phyloP scores from a whole-genome alignment of 2,797 vertebrate genomes.

The Pantherophis alleghaniensis region DNA sequence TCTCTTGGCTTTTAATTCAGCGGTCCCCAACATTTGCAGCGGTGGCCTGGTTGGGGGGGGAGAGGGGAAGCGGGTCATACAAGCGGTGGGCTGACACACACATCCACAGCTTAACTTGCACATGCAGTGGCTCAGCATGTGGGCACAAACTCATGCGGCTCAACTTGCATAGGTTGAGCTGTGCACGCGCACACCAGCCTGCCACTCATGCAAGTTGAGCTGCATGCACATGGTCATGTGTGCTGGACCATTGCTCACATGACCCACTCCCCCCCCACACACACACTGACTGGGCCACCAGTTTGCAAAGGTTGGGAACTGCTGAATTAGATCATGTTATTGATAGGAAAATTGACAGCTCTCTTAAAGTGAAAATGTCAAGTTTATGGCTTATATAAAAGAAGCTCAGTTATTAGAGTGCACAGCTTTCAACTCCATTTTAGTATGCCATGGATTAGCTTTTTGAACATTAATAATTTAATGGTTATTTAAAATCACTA shows the following conservation, averaged over 20 bases:
- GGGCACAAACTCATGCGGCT: background rate
- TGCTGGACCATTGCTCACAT: background rate
- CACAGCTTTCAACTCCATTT: background rate
- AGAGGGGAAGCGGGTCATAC: background rate
- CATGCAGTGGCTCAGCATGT: background rate
- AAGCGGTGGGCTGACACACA: background rate
- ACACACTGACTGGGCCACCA: background rate
- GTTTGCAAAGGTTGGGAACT: background rate
- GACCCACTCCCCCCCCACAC: too few relatives aligned
- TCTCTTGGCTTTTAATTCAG: background rate
- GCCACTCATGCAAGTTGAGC: background rate
- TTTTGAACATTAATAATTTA: background rate
- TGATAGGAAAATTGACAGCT: background rate
- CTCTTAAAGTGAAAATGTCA: background rate
- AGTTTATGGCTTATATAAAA: background rate
- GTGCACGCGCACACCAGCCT: background rate
- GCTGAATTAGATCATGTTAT: background rate
- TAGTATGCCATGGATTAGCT: background rate
- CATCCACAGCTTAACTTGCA: background rate
- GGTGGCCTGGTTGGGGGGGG: background rate
- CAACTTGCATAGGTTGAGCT: background rate
- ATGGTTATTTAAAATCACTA: background rate
- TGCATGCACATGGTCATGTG: background rate
- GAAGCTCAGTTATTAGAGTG: background rate
- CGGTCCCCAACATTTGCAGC: background rate